Conservation (phyloP, 2,888 invertebrate species). For the Acronicta alni region DNA sequence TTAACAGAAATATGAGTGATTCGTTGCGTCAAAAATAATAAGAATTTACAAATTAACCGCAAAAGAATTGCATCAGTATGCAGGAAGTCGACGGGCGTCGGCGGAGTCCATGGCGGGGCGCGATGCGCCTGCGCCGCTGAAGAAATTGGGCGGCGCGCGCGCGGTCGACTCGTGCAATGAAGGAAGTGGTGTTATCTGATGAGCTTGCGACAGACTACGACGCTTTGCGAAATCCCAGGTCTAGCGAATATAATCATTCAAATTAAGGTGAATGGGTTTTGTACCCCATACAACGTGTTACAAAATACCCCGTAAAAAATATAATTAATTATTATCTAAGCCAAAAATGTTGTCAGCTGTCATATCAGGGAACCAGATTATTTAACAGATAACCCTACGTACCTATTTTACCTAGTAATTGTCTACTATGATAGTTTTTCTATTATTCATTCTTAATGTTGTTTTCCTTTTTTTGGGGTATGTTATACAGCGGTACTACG, state of each 20-base stretch:
- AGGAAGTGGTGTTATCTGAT: conserved; percentile 79
- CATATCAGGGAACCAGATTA: too few relatives aligned
- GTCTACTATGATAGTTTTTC: too few relatives aligned
- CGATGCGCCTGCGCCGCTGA: conserved; percentile 61
- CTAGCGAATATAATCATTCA: conserved; percentile 42
- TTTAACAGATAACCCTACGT: too few relatives aligned
- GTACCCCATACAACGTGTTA: too few relatives aligned
- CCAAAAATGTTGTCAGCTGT: too few relatives aligned
- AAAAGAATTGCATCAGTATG: conserved; percentile 63
- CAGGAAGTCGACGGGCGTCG: conserved; percentile 62
- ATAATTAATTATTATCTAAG: too few relatives aligned
- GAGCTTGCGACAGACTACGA: conserved; percentile 72
- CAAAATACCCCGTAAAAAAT: too few relatives aligned
- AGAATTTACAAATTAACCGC: conserved; percentile 54
- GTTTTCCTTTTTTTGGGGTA: too few relatives aligned
- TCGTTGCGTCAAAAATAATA: conserved; percentile 48
- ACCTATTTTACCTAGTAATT: too few relatives aligned
- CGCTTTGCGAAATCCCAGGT: conserved; percentile 51
- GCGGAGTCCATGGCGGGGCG: conserved; percentile 47
- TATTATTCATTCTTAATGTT: too few relatives aligned
- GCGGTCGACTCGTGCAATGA: conserved; percentile 69
- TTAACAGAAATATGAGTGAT: conserved; percentile 21
- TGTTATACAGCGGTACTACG: too few relatives aligned
- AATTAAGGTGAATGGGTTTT: conserved; percentile 29
- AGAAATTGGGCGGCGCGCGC: conserved; percentile 72